Evolutionary conservation across 1,140 invertebrate genomes (phyloP).

Genomic region (Xylocopa sonorina): DNA sequence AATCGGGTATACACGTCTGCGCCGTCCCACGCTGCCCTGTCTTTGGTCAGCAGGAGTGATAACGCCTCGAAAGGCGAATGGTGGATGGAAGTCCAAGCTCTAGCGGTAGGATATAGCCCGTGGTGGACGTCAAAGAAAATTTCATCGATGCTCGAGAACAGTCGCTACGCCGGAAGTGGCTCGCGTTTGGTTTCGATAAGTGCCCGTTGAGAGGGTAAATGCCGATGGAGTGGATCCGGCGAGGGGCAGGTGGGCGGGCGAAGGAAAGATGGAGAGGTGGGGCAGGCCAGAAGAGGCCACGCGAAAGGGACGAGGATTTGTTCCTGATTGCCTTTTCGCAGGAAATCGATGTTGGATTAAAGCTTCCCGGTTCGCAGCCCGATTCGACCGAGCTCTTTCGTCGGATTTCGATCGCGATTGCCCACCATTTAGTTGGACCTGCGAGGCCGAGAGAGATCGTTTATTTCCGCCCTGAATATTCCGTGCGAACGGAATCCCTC

Average conservation of each 20-base stretch:
- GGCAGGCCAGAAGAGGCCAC: not conserved
- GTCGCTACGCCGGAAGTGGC: slow-evolving; percentile 63
- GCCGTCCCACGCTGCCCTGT: not conserved
- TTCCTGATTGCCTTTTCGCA: slow-evolving; percentile 66
- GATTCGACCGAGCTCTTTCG: slow-evolving; percentile 32
- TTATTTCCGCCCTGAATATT: slow-evolving; percentile 7
- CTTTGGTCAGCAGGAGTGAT: not conserved
- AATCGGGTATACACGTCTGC: slow-evolving; percentile 31
- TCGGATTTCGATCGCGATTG: slow-evolving; percentile 48
- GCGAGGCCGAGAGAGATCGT: slow-evolving; percentile 1
- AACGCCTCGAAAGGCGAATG: not conserved
- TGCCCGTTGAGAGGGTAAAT: slow-evolving; percentile 69
- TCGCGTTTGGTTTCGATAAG: slow-evolving; percentile 71
- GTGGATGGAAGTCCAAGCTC: no score
- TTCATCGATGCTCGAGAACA: slow-evolving; percentile 54
- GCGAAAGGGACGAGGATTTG: slow-evolving; percentile 48
- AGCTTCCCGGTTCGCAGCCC: slow-evolving; percentile 50
- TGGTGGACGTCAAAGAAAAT: slow-evolving; percentile 43
- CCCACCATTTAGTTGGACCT: slow-evolving; percentile 27
- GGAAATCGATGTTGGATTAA: slow-evolving; percentile 67
- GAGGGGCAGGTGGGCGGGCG: slow-evolving; percentile 4
- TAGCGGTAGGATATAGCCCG: no score
- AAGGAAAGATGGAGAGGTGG: not conserved
- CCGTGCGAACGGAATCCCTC: no score
- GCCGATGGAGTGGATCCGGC: slow-evolving; percentile 42